Base-by-base conservation (phyloP, 1,140 invertebrate genomes). In the Drosophila sechellia region DNA sequence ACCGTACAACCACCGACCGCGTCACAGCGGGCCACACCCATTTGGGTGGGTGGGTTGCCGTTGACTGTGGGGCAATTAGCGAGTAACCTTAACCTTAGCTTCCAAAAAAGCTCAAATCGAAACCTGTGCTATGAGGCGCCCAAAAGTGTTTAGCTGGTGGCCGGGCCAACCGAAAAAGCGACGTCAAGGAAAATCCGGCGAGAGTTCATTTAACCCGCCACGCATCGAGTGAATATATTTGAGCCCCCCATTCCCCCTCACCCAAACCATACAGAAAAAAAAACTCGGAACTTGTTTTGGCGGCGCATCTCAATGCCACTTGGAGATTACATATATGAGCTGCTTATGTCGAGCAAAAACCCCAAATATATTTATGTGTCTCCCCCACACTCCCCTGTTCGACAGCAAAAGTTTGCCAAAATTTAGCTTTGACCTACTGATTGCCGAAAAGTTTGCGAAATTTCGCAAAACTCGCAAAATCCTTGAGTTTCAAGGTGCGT, bases 31-130 rank as follows among this genome's bases (percentile, higher is more conserved):
- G 22, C 57, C 35, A 43, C 60, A 45, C 40, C 55, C 52, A 37
- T 11, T 31, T 11, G 27, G 42, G 34, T 20, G 46, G 60, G 40
- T 31, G 50, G 63, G 8, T 8, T 31, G 27, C 6, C 6, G 1
- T 77, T 87, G 81, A 79, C 63, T 20, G 66, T 6, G 20, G 37
- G 43, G 45, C 81, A 86, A 81, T 86, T 87, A 87, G 49, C 76
- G 79, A 81, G 71, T 91, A 91, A 91, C 90, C 90, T 91, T 91
- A 91, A 91, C 90, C 90, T 91, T 91, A 91, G 90, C 90, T 91
- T 91, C 90, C 90, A 91, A 91, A 91, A 91, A 91, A 91, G 90
- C 90, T 91, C 90, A 90, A 90, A 81, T 78, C 81, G 81, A 90
- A 91, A 91, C 90, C 90, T 91, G 86, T 79, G 77, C 85, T 91